Base-by-base conservation (phyloP, 2,888 invertebrate species). In the Chirona hameri region DNA sequence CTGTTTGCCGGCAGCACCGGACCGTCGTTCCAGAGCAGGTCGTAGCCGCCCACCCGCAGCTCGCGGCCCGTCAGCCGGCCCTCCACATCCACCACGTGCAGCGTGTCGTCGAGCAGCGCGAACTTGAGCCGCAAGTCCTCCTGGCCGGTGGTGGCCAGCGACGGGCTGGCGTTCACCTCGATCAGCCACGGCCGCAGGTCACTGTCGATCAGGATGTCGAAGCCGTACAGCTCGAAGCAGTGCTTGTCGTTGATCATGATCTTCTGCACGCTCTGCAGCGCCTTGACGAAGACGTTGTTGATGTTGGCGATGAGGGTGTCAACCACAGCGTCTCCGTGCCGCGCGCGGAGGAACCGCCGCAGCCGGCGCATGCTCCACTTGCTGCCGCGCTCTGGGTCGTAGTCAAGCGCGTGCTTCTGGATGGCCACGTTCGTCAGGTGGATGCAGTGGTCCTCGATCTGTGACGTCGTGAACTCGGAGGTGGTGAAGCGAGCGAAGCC, bases 181-280 rank as follows among this genome's bases (percentile, higher is more conserved):
- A 97, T 89, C 29, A 97, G 89, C 95, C 96, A 96, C 0, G 97
- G 97, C 85, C 94, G 93, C 84, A 97, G 88, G 82, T 92, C 90
- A 80, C 92, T 92, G 87, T 97, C 97, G 0, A 85, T 91, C 80
- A 97, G 89, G 79, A 97, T 93, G 88, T 97, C 97, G 87, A 97
- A 97, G 1, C 97, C 97, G 87, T 96, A 95, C 87, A 96, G 93
- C 87, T 96, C 95, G 88, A 95, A 95, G 88, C 95, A 94, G 86
- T 91, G 91, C 83, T 89, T 89, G 86, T 90, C 90, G 87, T 90
- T 86, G 85, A 91, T 90, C 84, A 89, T 89, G 65, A 89, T 88
- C 83, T 89, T 89, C 86, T 91, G 90, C 27, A 91, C 91, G 84
- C 90, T 89, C 84, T 90, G 88, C 81, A 91, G 86, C 84, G 90